Evolutionary conservation across 2,797 vertebrate genomes (phyloP), one percentile per base, ranked within the genome.

Genomic region (Enteromius paludinosus): DNA sequence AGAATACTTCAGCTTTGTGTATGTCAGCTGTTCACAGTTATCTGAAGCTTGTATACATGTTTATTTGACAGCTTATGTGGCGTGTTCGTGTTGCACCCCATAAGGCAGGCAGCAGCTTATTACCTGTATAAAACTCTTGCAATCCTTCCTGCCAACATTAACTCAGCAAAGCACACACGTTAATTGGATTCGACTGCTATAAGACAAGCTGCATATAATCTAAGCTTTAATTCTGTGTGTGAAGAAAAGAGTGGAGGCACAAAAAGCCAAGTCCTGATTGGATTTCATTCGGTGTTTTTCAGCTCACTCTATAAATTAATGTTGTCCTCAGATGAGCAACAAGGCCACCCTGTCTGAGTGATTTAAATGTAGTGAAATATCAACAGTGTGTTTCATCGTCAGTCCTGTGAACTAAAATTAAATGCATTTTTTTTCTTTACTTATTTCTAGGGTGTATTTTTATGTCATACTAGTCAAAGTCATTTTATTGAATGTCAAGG

Each of bases 291-390:
- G 2, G 38, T 65, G 25, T 33, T 14, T 65, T 65, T 35, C 11
- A 62, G 61, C 20, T 49, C 18, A 47, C 23, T 56, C n/a, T 79
- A 41, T 7, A 23, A 20, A 69, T 79, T 28, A 11, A 69, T n/a
- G 83, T 85, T 84, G 87, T 88, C 43, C 85, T 84, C 89, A 86
- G 86, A 90, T 84, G 84, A 83, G 91, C 90, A 89, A 86, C 88
- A 87, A 80, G 84, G 74, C 82, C 74, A 84, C 30, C 83, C 74
- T 41, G 81, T 74, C 76, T 59, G 62, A 62, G 80, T 74, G 87
- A 84, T 84, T 38, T 66, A 17, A 43, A 43, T 41, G 47, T 7
- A 38, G 64, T 35, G 11, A 18, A 66, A 54, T 35, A 66, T 35
- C 30, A 65, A 68, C 10, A 28, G 35, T 18, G 41, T 2, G 1